Base-by-base conservation (phyloP, 2,888 invertebrate genomes). In the Papilio demoleus region DNA sequence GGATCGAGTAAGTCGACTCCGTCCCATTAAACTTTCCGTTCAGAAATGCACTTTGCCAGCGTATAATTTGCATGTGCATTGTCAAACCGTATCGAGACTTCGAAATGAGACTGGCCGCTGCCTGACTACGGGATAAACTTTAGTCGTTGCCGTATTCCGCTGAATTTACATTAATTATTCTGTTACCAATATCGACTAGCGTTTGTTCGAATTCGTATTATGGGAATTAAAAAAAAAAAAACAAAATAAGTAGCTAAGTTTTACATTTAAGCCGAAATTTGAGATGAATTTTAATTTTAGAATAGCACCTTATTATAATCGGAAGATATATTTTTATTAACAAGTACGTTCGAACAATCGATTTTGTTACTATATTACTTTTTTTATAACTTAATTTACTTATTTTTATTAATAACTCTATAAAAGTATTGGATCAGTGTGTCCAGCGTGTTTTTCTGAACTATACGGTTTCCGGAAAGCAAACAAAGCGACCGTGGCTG, bases 21-120 rank as follows among this genome's bases (percentile, higher is more conserved):
- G 81, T 81, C 80, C 88, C 82, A 88, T 90, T 90, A 88, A 90
- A 90, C 85, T 91, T 92, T 85, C 85, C 81, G 83, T 79, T 79
- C 82, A 81, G 82, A 80, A 86, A 84, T 83, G 87, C 84, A 82
- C 83, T 83, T 85, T 84, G 83, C 85, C 77, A 80, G 80, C 77
- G 83, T 83, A 85, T 85, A 88, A 91, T 92, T 90, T 91, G 89
- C 91, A 91, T 91, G 85, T 86, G 87, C 87, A 90, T 91, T 90
- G 90, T 90, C 90, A 87, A 87, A 88, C 87, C 86, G 87, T 88
- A 90, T 91, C 85, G 86, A 86, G 86, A 85, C 79, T 85, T 85
- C 74, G 82, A 77, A 87, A 87, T 83, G 82, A 82, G 82, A 81
- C 84, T 81, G 83, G 81, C 81, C 86, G 84, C 80, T 84, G 83